Evolutionary conservation across 2,113 vertebrate genomes (phyloP), one percentile per base, ranked within the genome.

Genomic region (Pachycephala philippinensis): DNA sequence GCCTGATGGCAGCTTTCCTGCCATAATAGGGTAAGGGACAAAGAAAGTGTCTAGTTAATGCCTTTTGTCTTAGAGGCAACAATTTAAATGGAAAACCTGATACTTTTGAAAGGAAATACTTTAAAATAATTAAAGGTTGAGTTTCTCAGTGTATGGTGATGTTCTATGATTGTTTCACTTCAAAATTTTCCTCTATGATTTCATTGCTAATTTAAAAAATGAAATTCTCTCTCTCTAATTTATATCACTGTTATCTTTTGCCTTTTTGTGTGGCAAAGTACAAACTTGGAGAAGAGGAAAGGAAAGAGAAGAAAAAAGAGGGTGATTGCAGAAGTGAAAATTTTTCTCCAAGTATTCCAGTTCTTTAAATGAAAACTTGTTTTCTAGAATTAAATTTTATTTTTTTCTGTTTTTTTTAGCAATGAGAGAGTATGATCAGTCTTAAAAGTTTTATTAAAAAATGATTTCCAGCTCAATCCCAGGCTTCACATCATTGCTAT

Each of bases 1-100:
- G 91, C 99, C 99, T 63, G 99, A 99, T 92, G 99, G 99, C 89
- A 98, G 78, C 50, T 98, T 98, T 66, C 98, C 99, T 50, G 98
- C 98, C 78, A 99, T 99, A 85, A 99, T 99, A 97, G 99, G 99
- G 99, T 99, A 98, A 98, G 97, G 84, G 69, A 52, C 15, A 53
- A 66, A 53, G n/a, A 76, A 82, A 23, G 12, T 13, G 8, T 59
- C 33, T 40, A 21, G 9, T 50, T 89, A 68, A 69, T 65, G 15
- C 7, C n/a, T 70, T 71, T 90, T 92, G 13, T 37, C 35, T 42
- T 63, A 53, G 45, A 77, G 52, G 39, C 15, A 87, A 40, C 13
- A 66, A 26, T 3, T 63, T 35, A 81, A 89, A 63, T 15, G 31
- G 15, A 80, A 84, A 87, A 60, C 8, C 5, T 53, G 11, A 31